Conservation (phyloP, 2,113 vertebrate species). For the Pluvianellus socialis region DNA sequence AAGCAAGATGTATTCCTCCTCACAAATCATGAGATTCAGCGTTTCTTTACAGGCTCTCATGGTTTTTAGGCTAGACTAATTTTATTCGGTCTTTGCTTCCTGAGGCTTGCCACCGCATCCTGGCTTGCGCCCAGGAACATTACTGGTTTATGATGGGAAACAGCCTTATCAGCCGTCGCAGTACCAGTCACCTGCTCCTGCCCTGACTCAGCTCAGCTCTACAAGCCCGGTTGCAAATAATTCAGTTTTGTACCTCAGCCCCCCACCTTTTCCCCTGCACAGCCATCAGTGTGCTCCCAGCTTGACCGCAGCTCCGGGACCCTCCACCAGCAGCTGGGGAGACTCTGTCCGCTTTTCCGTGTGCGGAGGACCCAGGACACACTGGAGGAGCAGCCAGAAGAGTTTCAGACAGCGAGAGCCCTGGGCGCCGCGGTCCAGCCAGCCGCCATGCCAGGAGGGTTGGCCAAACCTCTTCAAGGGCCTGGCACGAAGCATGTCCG, state of each 20-base stretch:
- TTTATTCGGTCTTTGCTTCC: neutral
- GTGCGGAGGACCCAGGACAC: neutral
- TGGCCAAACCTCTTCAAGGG: neutral
- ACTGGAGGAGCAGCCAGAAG: neutral
- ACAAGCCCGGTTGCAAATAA: neutral
- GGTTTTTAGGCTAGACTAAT: neutral
- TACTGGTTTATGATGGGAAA: neutral
- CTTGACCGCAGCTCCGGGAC: neutral
- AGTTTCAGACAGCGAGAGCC: neutral
- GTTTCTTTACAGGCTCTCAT: neutral
- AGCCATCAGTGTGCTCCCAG: neutral
- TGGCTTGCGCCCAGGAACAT: neutral
- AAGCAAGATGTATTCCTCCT: neutral
- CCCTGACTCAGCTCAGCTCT: neutral
- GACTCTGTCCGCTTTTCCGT: accelerated
- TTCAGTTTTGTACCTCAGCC: neutral
- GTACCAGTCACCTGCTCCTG: neutral
- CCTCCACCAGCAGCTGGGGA: neutral
- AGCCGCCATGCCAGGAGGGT: accelerated
- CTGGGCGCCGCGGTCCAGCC: accelerated
- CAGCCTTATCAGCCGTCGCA: accelerated
- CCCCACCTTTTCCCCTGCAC: neutral
- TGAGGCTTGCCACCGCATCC: neutral
- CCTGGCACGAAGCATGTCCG: no score
- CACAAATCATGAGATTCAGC: neutral